Evolutionary conservation across 2,797 vertebrate genomes (phyloP), one percentile per base, ranked within the genome.

Genomic region (Pseudopleuronectes americanus): DNA sequence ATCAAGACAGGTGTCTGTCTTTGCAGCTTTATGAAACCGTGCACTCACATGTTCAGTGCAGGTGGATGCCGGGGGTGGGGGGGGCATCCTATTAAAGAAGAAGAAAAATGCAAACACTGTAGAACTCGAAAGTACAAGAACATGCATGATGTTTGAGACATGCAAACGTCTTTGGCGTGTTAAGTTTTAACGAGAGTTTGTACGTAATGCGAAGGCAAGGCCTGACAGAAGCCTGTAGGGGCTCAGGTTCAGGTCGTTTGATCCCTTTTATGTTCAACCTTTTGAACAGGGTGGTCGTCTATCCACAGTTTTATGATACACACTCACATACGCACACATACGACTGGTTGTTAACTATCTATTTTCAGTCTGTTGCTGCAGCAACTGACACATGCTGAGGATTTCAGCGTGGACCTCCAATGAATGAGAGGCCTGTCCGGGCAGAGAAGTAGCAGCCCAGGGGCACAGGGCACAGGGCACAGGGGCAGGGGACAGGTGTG

Each of bases 341-440:
- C 49, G 57, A 77, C 84, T 55, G 63, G 71, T 77, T 71, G 56
- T 87, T 83, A 84, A 75, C 61, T 7, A 33, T 82, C 89, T 92
- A 92, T 92, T 93, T 90, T 79, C 62, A 85, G 89, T 64, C n/a
- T 5, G 64, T 85, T 0, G 62, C 85, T 74, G 76, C 53, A 75
- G 83, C 76, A 80, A 75, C 84, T 79, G 85, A 90, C 81, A 78
- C 83, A 84, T 85, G 79, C 82, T 81, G 64, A 68, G 70, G 77
- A 77, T 87, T 77, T 86, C 75, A 79, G 59, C 31, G 71, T 13
- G 8, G 62, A 79, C 68, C 76, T 67, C 75, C 59, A 68, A 14
- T 86, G 78, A 83, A 80, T 73, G 79, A 77, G 58, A 55, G 63
- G 64, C 79, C 63, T 54, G 56, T 64, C 66, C 38, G 51, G 72